Conservation (phyloP, 1,140 invertebrate genomes). For the Zeugodacus cucurbitae region DNA sequence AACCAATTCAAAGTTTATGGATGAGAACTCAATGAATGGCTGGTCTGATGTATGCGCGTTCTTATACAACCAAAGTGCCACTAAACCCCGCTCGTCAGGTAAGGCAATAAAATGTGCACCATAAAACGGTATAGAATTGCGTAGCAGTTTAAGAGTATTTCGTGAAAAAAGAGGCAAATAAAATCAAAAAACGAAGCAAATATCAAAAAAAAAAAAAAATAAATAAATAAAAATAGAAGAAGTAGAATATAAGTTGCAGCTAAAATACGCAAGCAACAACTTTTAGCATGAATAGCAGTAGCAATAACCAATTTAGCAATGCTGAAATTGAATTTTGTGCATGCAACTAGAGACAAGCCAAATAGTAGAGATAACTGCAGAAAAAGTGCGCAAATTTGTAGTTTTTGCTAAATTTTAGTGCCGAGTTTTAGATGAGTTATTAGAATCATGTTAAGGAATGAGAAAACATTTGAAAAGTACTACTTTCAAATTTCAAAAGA, state of each 20-base stretch:
- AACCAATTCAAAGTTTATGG: too few species aligned
- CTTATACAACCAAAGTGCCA: neutral
- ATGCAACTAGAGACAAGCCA: neutral
- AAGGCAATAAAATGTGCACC: neutral
- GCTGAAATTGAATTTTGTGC: neutral
- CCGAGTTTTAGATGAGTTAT: too few species aligned
- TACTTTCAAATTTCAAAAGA: too few species aligned
- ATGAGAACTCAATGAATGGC: too few species aligned
- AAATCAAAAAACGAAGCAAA: neutral
- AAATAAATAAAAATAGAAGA: neutral
- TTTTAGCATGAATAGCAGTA: neutral
- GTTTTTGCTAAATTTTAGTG: neutral
- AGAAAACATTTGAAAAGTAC: too few species aligned
- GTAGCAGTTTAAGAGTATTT: neutral
- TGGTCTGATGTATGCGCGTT: too few species aligned
- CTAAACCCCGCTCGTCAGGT: neutral
- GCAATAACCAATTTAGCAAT: neutral
- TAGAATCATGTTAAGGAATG: too few species aligned
- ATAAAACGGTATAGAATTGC: neutral
- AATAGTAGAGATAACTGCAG: neutral
- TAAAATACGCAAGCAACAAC: neutral
- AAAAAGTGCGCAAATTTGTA: neutral
- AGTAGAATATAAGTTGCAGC: neutral
- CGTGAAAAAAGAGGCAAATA: neutral
- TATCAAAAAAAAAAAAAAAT: too few species aligned